Percentiles rank a stretch among this genome's conserved stretches.
Conservation (phyloP, 2,888 invertebrate species). For the Ectemnius lituratus region DNA sequence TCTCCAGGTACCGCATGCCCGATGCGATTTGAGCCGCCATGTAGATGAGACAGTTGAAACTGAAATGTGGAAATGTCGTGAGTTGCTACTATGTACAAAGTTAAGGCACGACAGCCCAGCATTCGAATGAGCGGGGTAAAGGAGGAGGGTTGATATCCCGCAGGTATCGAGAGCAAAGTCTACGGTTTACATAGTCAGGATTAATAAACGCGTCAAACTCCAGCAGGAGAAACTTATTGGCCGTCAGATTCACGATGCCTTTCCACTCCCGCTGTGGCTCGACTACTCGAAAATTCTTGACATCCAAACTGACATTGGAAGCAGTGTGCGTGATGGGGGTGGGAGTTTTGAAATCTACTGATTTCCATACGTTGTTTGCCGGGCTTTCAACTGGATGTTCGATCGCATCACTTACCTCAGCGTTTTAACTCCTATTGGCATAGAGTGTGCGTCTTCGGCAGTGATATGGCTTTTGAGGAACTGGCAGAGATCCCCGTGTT, state of each 20-base stretch:
- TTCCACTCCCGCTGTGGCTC: constrained; percentile 26
- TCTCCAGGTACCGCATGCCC: constrained; percentile 93
- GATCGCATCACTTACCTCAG: constrained; percentile 78
- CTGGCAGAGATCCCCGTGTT: constrained; percentile 90
- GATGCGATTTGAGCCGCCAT: constrained; percentile 92
- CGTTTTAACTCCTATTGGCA: constrained; percentile 82
- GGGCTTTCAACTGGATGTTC: neutral
- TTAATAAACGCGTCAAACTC: constrained; percentile 61
- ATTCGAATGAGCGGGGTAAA: constrained; percentile 13
- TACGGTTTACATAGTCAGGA: constrained; percentile 47
- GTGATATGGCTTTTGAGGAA: constrained; percentile 86
- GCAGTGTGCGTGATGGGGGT: no score
- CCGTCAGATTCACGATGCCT: constrained; percentile 50
- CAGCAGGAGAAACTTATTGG: constrained; percentile 50
- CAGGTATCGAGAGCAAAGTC: neutral
- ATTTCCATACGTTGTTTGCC: no score
- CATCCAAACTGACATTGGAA: constrained; percentile 11
- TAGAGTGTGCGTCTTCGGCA: constrained; percentile 81
- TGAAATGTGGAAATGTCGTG: constrained; percentile 74
- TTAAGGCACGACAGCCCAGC: constrained; percentile 38
- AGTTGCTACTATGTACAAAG: constrained; percentile 42
- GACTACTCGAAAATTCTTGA: constrained; percentile 15
- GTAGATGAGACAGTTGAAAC: constrained; percentile 87
- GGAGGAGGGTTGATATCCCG: neutral
- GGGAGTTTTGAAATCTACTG: no score